A percentile compares a stretch with the other conserved stretches of the same genome.
phyloP scores from a whole-genome alignment of 2,113 vertebrate genomes.

The Oreochromis niloticus region DNA sequence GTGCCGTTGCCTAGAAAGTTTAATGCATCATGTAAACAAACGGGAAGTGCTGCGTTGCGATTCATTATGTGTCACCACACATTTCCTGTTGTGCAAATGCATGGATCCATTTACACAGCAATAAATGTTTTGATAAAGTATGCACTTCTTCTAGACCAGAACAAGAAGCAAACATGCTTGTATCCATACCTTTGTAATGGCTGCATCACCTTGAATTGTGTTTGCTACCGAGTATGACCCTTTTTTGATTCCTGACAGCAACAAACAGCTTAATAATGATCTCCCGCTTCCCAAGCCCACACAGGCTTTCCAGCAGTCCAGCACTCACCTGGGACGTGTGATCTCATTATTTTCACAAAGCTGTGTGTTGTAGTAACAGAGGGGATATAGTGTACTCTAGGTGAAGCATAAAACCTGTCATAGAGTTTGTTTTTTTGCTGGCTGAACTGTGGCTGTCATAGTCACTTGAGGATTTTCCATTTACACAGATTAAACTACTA shows the following conservation, averaged over 20 bases:
- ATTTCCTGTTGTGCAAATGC: background rate
- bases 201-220: background rate
- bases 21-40: background rate
- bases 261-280: background rate
- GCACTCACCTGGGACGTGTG: background rate
- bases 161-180: background rate
- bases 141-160: background rate
- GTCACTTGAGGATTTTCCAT: background rate
- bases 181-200: background rate
- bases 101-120: background rate
- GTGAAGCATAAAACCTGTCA: background rate
- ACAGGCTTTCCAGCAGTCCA: background rate
- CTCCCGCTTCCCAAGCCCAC: background rate
- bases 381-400: background rate
- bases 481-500: background rate
- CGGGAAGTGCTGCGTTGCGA: background rate
- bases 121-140: background rate
- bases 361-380: background rate
- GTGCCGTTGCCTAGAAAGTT: background rate
- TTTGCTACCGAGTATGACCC: background rate
- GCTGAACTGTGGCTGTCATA: background rate
- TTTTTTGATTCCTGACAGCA: background rate
- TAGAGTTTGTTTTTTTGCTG: background rate
- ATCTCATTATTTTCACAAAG: background rate
- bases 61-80: background rate